Evolutionary conservation across 2,113 vertebrate species (phyloP).

Genomic region (Tetrax tetrax): DNA sequence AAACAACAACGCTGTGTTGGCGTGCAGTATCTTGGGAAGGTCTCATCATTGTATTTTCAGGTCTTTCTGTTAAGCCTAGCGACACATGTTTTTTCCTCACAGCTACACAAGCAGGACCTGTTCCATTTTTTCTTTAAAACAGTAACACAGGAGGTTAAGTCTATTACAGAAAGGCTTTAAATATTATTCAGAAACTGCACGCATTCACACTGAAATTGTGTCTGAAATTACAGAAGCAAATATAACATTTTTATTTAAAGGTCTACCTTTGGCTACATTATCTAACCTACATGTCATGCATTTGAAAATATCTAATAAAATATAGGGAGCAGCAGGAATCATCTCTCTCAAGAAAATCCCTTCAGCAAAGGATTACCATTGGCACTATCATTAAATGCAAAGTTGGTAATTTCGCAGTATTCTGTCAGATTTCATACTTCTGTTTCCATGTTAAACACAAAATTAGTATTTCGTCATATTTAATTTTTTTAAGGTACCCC

Average conservation of each 20-base stretch:
- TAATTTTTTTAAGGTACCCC: not conserved
- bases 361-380: not conserved
- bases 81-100: not conserved
- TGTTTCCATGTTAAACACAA: not conserved
- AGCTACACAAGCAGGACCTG: not conserved
- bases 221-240: not conserved
- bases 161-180: not conserved
- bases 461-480: not conserved
- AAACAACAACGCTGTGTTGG: rapidly evolving
- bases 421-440: not conserved
- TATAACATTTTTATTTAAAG: not conserved
- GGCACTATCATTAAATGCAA: not conserved
- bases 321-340: not conserved
- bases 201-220: too few species aligned
- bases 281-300: not conserved
- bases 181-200: not conserved
- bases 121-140: not conserved
- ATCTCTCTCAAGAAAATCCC: not conserved
- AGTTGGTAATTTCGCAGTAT: not conserved
- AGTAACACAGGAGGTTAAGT: not conserved
- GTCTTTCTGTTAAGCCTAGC: not conserved
- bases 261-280: not conserved
- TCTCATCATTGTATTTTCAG: not conserved
- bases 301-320: not conserved
- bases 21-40: not conserved